phyloP scores from a whole-genome alignment of 2,888 invertebrate genomes.

The Amiota minor region DNA sequence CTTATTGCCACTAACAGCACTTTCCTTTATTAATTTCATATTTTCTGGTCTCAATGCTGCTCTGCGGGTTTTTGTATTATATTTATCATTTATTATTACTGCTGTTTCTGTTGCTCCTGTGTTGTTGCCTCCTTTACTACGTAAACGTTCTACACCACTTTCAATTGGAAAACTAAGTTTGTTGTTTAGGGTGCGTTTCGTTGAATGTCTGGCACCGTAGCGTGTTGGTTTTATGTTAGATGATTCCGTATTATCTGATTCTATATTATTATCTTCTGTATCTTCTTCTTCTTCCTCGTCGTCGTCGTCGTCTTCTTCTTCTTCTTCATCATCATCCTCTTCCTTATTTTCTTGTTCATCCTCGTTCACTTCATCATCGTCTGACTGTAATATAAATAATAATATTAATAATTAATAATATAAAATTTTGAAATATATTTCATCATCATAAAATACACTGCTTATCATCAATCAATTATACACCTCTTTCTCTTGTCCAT shows the following conservation, averaged over 20 bases:
- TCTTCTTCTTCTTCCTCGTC: background rate
- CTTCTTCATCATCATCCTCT: background rate
- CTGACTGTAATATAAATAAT: background rate
- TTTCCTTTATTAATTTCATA: constrained; percentile 35
- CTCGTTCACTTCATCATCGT: constrained; percentile 38
- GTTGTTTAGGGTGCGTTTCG: constrained; percentile 29
- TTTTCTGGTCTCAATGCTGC: constrained; percentile 1
- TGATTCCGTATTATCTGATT: constrained; percentile 6
- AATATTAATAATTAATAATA: no score
- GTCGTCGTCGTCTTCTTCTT: background rate
- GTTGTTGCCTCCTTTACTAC: constrained; percentile 24
- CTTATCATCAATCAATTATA: no score
- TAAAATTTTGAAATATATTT: background rate
- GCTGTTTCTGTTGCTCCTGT: constrained; percentile 19
- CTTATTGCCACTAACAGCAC: constrained; percentile 51
- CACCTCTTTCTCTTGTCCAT: no score
- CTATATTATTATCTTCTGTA: background rate
- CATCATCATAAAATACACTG: no score
- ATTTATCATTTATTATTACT: constrained; percentile 27
- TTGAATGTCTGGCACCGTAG: constrained; percentile 29
- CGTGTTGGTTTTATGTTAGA: constrained; percentile 18
- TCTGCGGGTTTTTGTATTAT: constrained; percentile 31
- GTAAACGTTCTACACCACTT: background rate
- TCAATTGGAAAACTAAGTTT: constrained; percentile 20
- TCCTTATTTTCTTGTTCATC: no score